Evolutionary conservation across 2,797 vertebrate genomes (phyloP).

Genomic region (Hylomyscus alleni): DNA sequence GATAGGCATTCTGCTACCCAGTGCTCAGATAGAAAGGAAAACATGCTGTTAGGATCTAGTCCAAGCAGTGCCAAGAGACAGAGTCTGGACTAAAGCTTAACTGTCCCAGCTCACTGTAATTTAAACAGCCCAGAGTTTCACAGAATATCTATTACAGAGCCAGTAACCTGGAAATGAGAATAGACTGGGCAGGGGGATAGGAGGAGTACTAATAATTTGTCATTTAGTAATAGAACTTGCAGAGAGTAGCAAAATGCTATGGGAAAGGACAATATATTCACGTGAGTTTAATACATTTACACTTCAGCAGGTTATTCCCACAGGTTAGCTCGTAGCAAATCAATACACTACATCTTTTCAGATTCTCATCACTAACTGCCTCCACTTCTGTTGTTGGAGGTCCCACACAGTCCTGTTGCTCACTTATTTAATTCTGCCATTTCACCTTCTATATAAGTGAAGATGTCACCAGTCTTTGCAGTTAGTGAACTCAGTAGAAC

Average conservation of each 20-base stretch:
- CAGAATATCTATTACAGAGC: not conserved
- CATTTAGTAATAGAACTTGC: too few species aligned
- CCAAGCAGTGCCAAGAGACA: not conserved
- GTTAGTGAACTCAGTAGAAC: not conserved
- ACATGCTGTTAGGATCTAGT: not conserved
- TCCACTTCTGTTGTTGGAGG: not conserved
- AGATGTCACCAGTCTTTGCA: not conserved
- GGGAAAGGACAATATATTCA: accelerated
- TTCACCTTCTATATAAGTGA: not conserved
- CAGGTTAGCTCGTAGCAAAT: not conserved
- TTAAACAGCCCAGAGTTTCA: not conserved
- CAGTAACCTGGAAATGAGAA: not conserved
- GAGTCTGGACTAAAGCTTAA: not conserved
- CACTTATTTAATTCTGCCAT: not conserved
- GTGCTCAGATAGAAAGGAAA: not conserved
- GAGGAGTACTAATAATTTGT: not conserved
- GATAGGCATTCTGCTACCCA: not conserved
- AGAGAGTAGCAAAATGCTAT: not conserved
- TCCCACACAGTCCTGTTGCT: not conserved
- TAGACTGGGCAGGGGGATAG: not conserved
- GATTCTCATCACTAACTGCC: too few species aligned
- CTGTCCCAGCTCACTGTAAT: accelerated
- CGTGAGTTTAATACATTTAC: not conserved
- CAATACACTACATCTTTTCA: accelerated
- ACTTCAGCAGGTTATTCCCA: not conserved